A percentile compares a stretch with the other conserved stretches of the same genome.
These are phyloP conservation scores for Prosopocoilus inquinatus DNA, from an alignment of 2,888 invertebrate species.

Conservation along the genomic window DNA sequence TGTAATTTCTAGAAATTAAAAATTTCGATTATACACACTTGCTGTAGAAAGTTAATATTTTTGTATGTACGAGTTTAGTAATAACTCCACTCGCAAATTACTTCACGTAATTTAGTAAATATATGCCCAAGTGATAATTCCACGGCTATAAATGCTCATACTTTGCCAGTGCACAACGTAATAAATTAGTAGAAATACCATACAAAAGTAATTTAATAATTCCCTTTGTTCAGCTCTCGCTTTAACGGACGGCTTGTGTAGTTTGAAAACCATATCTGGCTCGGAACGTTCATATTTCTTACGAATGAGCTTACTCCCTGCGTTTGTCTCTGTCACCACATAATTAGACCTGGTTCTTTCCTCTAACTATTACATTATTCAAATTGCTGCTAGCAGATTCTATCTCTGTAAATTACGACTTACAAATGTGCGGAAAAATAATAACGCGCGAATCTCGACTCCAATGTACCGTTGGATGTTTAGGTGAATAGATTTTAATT, in stretches of 20 bases:
- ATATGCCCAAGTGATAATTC: not conserved
- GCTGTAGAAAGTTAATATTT: too few species aligned
- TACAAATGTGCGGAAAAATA: slow-evolving; percentile 17
- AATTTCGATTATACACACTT: too few species aligned
- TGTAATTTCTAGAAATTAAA: too few species aligned
- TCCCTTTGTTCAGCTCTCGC: slow-evolving; percentile 8
- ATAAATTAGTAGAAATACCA: slow-evolving; percentile 13
- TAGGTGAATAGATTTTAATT: too few species aligned
- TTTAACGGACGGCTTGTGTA: slow-evolving; percentile 2
- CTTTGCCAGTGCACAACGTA: not conserved
- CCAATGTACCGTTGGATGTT: not conserved
- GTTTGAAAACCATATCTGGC: slow-evolving; percentile 3
- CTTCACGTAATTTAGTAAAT: not conserved
- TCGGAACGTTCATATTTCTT: slow-evolving; percentile 22
- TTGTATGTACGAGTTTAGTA: too few species aligned
- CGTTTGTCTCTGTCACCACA: slow-evolving; percentile 28
- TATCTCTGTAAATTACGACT: slow-evolving; percentile 17
- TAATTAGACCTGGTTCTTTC: slow-evolving; percentile 27
- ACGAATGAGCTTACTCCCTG: slow-evolving; percentile 19
- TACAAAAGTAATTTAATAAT: slow-evolving; percentile 15
- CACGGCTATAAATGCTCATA: not conserved
- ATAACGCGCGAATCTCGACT: slow-evolving; percentile 13
- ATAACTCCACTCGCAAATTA: too few species aligned
- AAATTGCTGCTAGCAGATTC: slow-evolving; percentile 19
- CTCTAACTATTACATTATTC: slow-evolving; percentile 22